Evolutionary conservation across 2,113 vertebrate genomes (phyloP).

Genomic region (Pardalotus punctatus): DNA sequence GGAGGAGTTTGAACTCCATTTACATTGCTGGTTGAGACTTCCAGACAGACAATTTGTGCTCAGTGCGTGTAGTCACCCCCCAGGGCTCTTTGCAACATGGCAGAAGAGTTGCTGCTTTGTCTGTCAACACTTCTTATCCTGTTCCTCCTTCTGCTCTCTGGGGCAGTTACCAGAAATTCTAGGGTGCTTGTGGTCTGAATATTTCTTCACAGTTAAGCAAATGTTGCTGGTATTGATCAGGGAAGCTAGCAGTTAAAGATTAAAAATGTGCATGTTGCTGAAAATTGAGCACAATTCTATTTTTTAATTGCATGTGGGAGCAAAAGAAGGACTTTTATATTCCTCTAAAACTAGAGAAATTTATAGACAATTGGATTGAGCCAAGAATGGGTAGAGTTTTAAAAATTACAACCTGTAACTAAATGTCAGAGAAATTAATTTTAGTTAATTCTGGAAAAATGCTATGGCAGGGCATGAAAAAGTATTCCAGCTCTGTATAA

Average conservation of each 20-base stretch:
- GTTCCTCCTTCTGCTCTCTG: background rate
- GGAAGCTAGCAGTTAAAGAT: background rate
- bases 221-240: background rate
- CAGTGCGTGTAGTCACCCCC: background rate
- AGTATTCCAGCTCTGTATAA: background rate
- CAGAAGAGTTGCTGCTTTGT: background rate
- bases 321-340: background rate
- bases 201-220: background rate
- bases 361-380: background rate
- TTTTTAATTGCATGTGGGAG: background rate
- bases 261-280: background rate
- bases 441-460: background rate
- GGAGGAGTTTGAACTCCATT: background rate
- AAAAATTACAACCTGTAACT: background rate
- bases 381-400: background rate
- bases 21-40: background rate
- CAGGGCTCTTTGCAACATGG: background rate
- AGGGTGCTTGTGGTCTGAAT: background rate
- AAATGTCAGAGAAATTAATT: background rate
- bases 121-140: slow-evolving; percentile 9
- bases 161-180: background rate
- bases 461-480: background rate
- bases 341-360: background rate
- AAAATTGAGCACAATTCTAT: background rate
- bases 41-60: background rate